Evolutionary conservation across 2,797 vertebrate species (phyloP), one percentile per base, ranked within the genome.

Genomic region (Sebastes miniatus): DNA sequence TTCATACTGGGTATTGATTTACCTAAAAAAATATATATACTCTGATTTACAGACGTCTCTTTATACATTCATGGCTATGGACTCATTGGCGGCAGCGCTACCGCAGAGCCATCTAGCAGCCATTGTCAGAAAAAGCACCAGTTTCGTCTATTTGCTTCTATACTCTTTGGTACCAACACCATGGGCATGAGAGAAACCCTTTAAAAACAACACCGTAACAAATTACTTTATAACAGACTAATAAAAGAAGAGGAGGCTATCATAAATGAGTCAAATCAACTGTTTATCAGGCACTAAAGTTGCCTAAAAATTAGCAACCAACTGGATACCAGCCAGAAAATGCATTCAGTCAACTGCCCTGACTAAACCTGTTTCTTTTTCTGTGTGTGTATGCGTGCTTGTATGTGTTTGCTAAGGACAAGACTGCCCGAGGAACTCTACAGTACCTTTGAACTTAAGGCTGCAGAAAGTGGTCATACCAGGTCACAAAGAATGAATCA

Each of bases 401-500:
- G 80, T 68, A 32, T 71, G 34, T 81, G 71, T 73, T 79, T 8
- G 29, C 66, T 27, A 24, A 76, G 10, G 62, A 84, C 73, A 69
- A 77, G 43, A 69, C 79, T 75, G 87, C 88, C 87, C 2, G 47
- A 69, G 80, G 90, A 73, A 56, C 13, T 10, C 72, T 65, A 62
- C 39, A 64, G 31, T 71, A 91, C 88, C 88, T 91, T 87, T 91
- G 83, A 90, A 87, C 87, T 80, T 73, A 31, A 50, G 81, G 59
- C 76, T 79, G 58, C 71, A 88, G 73, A 83, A 77, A 80, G 47
- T 72, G 72, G 84, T 88, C 87, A 75, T 77, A 81, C 56, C n/a
- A 76, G 81, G 88, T 87, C 83, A 87, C 58, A 76, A 52, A 67
- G 78, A 88, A 77, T 92, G 86, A 93, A 62, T 92, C 85, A 90